phyloP scores from a whole-genome alignment of 2,888 invertebrate genomes.

The Melipona bicolor region DNA sequence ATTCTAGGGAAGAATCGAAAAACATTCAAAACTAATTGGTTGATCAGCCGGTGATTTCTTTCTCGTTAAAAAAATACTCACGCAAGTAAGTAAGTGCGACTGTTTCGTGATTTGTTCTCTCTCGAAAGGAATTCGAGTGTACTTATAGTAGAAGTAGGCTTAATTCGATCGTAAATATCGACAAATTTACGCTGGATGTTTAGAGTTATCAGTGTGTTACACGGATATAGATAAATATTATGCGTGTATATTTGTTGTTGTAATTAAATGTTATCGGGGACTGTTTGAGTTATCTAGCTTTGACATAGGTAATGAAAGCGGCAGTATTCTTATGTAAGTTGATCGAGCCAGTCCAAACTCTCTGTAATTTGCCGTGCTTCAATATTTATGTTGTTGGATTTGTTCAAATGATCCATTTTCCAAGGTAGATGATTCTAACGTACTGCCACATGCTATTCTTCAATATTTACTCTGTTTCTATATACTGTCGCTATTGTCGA shows the following conservation, averaged over 20 bases:
- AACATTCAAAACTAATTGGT: background rate
- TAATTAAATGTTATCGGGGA: conserved; percentile 36
- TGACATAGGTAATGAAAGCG: conserved; percentile 35
- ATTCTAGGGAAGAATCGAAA: background rate
- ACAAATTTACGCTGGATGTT: conserved; percentile 44
- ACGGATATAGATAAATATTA: conserved; percentile 42
- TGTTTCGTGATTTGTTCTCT: background rate
- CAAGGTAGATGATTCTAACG: background rate
- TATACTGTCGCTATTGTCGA: background rate
- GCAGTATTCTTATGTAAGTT: conserved; percentile 27
- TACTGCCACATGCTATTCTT: background rate
- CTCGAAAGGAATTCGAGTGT: background rate
- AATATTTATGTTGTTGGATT: conserved; percentile 30
- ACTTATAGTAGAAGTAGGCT: conserved; percentile 19
- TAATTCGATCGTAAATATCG: conserved; percentile 47
- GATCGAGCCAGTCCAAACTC: conserved; percentile 14
- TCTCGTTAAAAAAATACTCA: background rate
- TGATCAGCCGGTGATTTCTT: background rate
- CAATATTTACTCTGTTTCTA: background rate
- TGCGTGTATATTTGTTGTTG: conserved; percentile 36
- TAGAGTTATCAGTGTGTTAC: conserved; percentile 30
- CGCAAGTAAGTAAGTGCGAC: background rate
- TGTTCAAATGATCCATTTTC: conserved; percentile 8
- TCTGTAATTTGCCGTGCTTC: conserved; percentile 16
- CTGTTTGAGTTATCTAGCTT: conserved; percentile 38